Evolutionary conservation across 2,797 vertebrate species (phyloP), one percentile per base, ranked within the genome.

Genomic region (Malacoctenus gilli): DNA sequence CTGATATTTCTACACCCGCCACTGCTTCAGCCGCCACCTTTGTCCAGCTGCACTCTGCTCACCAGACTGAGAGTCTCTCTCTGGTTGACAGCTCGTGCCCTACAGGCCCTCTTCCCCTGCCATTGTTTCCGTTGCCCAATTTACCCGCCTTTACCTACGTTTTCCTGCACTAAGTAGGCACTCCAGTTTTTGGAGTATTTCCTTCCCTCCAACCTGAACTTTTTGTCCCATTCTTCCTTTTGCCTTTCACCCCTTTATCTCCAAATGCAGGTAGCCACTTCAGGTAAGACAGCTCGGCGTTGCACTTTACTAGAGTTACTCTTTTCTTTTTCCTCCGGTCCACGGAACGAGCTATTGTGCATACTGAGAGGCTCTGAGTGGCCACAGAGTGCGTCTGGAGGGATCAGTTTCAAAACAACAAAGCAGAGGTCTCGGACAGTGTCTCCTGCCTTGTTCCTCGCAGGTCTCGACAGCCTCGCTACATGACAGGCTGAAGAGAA

Each of bases 311-410:
- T 86, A 77, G 72, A 77, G 64, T 80, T 79, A 80, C 87, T 62
- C 68, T 71, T 28, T 68, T 70, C 68, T 75, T 73, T 76, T 62
- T n/a, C 68, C 63, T 59, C 49, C 40, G 34, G 76, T 72, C 76
- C 58, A 64, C 52, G 74, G 54, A 84, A 83, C 83, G 83, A 70
- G 63, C 85, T 69, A 79, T 89, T 90, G 85, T 89, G 50, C 60
- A 35, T 21, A 48, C 79, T 82, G 87, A 89, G 85, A 86, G 85
- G 68, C 75, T 80, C 56, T 59, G 83, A 89, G 86, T 87, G 83
- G 83, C 79, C 69, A 77, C 21, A 81, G 75, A 86, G 77, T 72
- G 75, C 59, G 68, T 83, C 73, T 79, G 66, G 47, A 46, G 68
- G 57, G 85, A 87, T 90, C 66, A 5, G 57, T 87, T 89, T 85